A percentile compares a stretch with the other conserved stretches of the same genome.
These are phyloP conservation scores for Macroglossus sobrinus DNA, from an alignment of 2,113 vertebrate species.

Conservation along the genomic window DNA sequence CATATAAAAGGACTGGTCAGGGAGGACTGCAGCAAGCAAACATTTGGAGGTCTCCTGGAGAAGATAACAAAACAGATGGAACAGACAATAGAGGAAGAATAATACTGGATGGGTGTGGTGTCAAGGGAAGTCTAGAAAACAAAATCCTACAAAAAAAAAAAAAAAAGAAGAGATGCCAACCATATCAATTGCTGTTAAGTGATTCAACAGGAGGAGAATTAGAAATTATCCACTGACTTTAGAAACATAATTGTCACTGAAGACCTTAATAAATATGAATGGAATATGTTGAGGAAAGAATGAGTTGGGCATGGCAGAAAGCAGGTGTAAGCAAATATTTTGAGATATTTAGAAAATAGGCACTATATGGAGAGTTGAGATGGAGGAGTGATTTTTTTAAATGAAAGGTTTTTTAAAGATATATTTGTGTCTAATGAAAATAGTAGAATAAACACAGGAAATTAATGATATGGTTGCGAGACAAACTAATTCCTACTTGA, in stretches of 20 bases:
- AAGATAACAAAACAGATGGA: background rate
- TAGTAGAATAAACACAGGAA: background rate
- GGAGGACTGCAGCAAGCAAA: background rate
- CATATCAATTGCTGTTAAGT: background rate
- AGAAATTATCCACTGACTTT: background rate
- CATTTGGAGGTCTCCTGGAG: background rate
- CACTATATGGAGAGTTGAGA: background rate
- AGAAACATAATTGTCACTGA: background rate
- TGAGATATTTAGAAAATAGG: background rate
- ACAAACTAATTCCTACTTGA: background rate
- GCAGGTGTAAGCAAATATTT: background rate
- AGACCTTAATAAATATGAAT: background rate
- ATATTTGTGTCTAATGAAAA: background rate
- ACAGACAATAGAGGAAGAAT: background rate
- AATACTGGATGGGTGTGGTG: background rate
- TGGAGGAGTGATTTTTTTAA: background rate
- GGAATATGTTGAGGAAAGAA: background rate
- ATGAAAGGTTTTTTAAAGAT: background rate
- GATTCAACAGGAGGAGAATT: background rate
- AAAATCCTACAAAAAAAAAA: background rate
- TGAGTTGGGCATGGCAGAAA: background rate
- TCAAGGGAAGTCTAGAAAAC: background rate
- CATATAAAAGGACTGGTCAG: background rate
- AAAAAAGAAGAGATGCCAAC: background rate
- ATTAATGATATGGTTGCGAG: background rate